Evolutionary conservation across 2,888 invertebrate species (phyloP).

Genomic region (Argynnis bischoffii): DNA sequence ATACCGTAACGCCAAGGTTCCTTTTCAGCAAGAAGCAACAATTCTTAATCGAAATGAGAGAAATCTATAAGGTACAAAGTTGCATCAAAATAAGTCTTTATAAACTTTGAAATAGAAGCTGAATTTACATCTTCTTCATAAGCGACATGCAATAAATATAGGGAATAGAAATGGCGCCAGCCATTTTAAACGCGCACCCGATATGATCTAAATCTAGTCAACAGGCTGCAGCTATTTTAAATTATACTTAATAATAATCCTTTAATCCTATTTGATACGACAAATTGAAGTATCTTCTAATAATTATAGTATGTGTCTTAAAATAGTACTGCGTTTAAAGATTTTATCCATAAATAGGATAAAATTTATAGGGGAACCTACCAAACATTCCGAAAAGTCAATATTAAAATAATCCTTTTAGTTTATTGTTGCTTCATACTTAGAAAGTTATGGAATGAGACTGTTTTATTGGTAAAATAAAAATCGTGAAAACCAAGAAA

Average conservation of each 20-base stretch:
- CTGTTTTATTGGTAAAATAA: too few species aligned
- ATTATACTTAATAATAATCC: slow-evolving; percentile 48
- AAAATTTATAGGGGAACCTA: neutral
- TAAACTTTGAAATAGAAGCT: slow-evolving; percentile 56
- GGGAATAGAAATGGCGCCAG: slow-evolving; percentile 74
- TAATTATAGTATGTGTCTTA: slow-evolving; percentile 20
- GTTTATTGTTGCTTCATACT: too few species aligned
- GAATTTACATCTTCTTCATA: slow-evolving; percentile 63
- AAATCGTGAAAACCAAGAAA: too few species aligned
- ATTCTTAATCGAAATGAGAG: slow-evolving; percentile 50
- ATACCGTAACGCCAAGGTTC: slow-evolving; percentile 47
- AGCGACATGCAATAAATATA: slow-evolving; percentile 59
- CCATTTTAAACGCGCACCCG: slow-evolving; percentile 60
- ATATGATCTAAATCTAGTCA: slow-evolving; percentile 69
- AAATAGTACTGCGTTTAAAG: slow-evolving; percentile 9
- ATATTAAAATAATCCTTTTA: too few species aligned
- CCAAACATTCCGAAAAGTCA: too few species aligned
- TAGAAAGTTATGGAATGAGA: too few species aligned
- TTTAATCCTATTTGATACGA: slow-evolving; percentile 41
- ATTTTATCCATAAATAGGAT: neutral
- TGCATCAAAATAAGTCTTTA: slow-evolving; percentile 62
- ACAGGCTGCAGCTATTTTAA: slow-evolving; percentile 58
- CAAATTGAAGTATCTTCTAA: slow-evolving; percentile 25
- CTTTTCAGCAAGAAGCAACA: slow-evolving; percentile 43
- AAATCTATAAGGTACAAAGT: slow-evolving; percentile 57